These are phyloP conservation scores for Gobius niger DNA, from an alignment of 2,113 vertebrate species.

Conservation along the genomic window DNA sequence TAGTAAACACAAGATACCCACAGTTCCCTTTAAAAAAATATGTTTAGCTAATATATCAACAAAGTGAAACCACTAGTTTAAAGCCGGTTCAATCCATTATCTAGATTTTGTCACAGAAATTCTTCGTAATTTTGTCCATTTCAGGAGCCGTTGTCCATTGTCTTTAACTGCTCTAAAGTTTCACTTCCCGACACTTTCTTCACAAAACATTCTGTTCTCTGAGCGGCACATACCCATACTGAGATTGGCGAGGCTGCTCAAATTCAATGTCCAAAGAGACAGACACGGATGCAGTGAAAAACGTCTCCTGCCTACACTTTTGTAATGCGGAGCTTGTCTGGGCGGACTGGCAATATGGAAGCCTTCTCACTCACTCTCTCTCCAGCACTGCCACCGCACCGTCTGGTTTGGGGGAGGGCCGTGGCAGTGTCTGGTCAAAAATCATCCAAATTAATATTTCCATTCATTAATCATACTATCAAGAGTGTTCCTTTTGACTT, in stretches of 20 bases:
- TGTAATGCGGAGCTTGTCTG: neutral
- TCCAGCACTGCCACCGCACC: neutral
- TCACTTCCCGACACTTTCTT: too few species aligned
- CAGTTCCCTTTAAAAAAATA: too few species aligned
- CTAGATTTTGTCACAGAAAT: too few species aligned
- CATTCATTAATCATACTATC: neutral
- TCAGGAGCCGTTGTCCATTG: too few species aligned
- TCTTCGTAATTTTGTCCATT: too few species aligned
- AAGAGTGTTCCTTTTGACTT: neutral
- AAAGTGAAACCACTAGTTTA: too few species aligned
- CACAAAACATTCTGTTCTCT: neutral
- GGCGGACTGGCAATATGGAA: neutral
- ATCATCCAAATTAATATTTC: neutral
- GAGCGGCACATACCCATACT: neutral
- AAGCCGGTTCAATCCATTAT: too few species aligned
- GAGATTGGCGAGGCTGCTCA: neutral
- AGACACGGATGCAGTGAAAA: neutral
- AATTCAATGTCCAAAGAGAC: neutral
- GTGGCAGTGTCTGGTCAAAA: neutral
- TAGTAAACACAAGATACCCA: too few species aligned
- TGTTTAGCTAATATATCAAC: too few species aligned
- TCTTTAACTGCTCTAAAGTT: too few species aligned
- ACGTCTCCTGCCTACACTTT: neutral
- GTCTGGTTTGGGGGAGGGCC: conserved; percentile 8
- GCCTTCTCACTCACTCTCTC: neutral